These are phyloP conservation scores for Rousettus leschenaultii DNA, from an alignment of 2,113 vertebrate species.

Conservation along the genomic window DNA sequence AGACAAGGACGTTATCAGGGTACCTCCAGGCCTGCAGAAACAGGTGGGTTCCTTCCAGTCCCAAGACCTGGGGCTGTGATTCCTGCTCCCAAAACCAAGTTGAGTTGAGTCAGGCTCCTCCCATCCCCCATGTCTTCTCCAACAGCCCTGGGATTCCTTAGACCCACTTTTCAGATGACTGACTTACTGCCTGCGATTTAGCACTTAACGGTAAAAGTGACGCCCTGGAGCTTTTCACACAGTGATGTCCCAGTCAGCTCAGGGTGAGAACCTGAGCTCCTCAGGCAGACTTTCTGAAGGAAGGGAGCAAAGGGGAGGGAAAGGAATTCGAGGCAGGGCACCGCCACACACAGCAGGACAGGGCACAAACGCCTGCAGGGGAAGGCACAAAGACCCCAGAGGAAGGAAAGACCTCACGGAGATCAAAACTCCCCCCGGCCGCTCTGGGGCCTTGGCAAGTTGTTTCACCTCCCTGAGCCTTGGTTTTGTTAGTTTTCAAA, in stretches of 20 bases:
- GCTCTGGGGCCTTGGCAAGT: neutral
- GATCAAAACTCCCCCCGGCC: neutral
- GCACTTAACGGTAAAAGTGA: neutral
- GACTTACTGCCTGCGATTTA: neutral
- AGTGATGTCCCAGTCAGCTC: no score
- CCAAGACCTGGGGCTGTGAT: neutral
- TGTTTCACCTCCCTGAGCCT: neutral
- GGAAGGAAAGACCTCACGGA: neutral
- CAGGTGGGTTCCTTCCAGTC: neutral
- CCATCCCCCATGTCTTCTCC: neutral
- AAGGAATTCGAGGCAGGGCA: no score
- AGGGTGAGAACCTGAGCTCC: neutral
- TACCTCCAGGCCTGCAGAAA: neutral
- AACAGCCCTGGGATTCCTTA: neutral
- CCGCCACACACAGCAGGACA: neutral
- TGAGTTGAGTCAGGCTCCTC: neutral
- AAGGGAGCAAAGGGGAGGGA: neutral
- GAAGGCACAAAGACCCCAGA: neutral
- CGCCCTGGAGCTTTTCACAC: neutral
- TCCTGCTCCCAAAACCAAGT: neutral
- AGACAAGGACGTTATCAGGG: neutral
- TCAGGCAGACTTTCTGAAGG: neutral
- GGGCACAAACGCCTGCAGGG: accelerated
- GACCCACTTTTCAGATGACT: neutral
- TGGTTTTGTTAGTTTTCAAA: neutral